Base-by-base conservation (phyloP, 1,140 invertebrate genomes). In the Drosophila micromelanica region DNA sequence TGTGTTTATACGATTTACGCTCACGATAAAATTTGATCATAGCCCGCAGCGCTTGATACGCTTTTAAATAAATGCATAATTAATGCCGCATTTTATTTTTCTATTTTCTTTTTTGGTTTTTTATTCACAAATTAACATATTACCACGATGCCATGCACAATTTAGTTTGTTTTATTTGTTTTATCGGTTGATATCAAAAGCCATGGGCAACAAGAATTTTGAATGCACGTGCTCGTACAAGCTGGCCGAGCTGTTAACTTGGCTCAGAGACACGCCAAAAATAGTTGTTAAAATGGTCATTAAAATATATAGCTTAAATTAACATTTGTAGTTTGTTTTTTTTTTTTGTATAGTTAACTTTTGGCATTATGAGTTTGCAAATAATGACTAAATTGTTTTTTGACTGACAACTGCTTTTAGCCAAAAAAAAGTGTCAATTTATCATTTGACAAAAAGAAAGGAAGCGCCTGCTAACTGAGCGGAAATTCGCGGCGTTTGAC, bases 51-150 rank as follows among this genome's bases (percentile, higher is more conserved):
- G 45, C 37, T 73, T 48, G 68, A 80, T 68, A 73, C 46, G 73
- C 65, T 81, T 57, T 74, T 69, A 81, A 86, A 73, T 75, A 86
- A 87, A 87, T 86, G 75, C 82, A 87, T 86, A 86, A 86, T 84
- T 79, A 87, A 86, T 86, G 73, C 59, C 35, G 52, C 62, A 76
- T 84, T 63, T 61, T 30, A 27, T 12, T 42, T 65, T 63, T 55
- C 54, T 64, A 59, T 61, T 71, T 56, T 42, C 30, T 48, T 35
- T 8, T 2, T 35, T 2, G 8, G 9, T 3, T 57, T 37, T 40
- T 68, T 9, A 20, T 62, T 49, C n/a, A 23, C 45, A 63, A 69
- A 86, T 86, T 80, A 86, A 46, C 81, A 85, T 86, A 86, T 67
- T 75, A 54, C 55, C 57, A 76, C 63, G 45, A 61, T 32, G 37